Conservation (phyloP, 2,888 invertebrate species). For the Chloroclysta siterata region DNA sequence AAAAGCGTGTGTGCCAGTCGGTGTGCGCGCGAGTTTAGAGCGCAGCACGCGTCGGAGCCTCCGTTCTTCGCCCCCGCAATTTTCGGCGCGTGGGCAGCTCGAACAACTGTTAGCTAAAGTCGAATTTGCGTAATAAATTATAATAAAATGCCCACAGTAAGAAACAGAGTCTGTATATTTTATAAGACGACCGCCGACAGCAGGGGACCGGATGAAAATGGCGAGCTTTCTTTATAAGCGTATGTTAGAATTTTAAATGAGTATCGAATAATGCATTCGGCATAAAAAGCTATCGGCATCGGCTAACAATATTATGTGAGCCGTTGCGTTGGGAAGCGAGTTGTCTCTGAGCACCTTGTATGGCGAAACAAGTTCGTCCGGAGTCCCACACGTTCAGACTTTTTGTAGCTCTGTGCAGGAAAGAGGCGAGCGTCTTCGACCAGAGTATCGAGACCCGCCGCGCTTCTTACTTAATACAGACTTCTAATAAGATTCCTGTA, state of each 20-base stretch:
- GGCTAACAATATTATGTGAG: slow-evolving; percentile 84
- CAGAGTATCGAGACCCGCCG: slow-evolving; percentile 57
- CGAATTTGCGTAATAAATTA: slow-evolving; percentile 81
- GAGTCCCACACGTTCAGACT: slow-evolving; percentile 82
- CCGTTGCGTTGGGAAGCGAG: slow-evolving; percentile 81
- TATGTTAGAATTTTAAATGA: slow-evolving; percentile 85
- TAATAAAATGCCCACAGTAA: slow-evolving; percentile 60
- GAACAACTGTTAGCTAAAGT: slow-evolving; percentile 67
- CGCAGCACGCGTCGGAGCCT: slow-evolving; percentile 77
- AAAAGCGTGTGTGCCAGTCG: slow-evolving; percentile 74
- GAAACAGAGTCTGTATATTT: slow-evolving; percentile 35
- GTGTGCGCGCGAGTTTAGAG: slow-evolving; percentile 74
- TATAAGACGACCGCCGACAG: slow-evolving; percentile 70
- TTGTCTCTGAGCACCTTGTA: slow-evolving; percentile 79
- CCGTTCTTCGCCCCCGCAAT: slow-evolving; percentile 78
- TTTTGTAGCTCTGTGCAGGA: slow-evolving; percentile 78
- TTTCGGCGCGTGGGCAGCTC: slow-evolving; percentile 75
- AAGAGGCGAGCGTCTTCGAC: slow-evolving; percentile 68
- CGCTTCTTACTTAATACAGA: slow-evolving; percentile 50
- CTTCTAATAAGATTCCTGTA: slow-evolving; percentile 40
- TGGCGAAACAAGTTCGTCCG: slow-evolving; percentile 82
- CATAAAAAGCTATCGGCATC: slow-evolving; percentile 83
- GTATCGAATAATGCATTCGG: slow-evolving; percentile 84
- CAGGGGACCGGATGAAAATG: slow-evolving; percentile 79
- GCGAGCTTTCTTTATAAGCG: slow-evolving; percentile 81